A percentile compares a stretch with the other conserved stretches of the same genome.
Conservation (phyloP, 2,113 vertebrate genomes). For the Sarotherodon lohbergeri region DNA sequence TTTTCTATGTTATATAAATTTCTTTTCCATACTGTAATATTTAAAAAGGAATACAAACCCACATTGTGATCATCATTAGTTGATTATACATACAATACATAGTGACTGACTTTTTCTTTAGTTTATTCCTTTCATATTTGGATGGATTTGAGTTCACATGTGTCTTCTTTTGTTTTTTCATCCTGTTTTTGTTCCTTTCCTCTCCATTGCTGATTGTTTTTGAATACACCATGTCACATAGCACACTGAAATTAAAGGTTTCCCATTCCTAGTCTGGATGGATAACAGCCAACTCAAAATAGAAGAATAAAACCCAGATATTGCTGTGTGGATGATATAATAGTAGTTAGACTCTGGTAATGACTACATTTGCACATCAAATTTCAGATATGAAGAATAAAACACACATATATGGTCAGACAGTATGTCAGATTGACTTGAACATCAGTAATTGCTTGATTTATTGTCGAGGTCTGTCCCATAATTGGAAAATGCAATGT, state of each 20-base stretch:
- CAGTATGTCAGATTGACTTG: background rate
- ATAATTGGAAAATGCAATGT: background rate
- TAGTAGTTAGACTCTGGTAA: background rate
- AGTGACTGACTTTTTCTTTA: background rate
- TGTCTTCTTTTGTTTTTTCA: background rate
- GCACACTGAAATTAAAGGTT: background rate
- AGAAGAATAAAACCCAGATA: accelerated
- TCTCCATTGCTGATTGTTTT: background rate
- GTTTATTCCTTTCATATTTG: background rate
- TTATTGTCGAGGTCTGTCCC: background rate
- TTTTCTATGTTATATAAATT: background rate
- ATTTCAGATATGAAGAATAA: background rate
- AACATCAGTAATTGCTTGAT: background rate
- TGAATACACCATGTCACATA: background rate
- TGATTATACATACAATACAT: background rate
- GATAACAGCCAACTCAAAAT: background rate
- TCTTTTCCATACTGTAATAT: accelerated
- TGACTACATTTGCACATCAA: background rate
- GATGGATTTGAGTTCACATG: background rate
- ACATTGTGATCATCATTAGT: background rate
- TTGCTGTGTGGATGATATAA: background rate
- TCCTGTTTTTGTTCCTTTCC: background rate
- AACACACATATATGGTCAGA: background rate
- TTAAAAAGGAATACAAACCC: background rate
- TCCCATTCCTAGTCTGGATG: accelerated